These are phyloP conservation scores for Xiphophorus couchianus DNA, from an alignment of 2,113 vertebrate genomes.

Conservation along the genomic window DNA sequence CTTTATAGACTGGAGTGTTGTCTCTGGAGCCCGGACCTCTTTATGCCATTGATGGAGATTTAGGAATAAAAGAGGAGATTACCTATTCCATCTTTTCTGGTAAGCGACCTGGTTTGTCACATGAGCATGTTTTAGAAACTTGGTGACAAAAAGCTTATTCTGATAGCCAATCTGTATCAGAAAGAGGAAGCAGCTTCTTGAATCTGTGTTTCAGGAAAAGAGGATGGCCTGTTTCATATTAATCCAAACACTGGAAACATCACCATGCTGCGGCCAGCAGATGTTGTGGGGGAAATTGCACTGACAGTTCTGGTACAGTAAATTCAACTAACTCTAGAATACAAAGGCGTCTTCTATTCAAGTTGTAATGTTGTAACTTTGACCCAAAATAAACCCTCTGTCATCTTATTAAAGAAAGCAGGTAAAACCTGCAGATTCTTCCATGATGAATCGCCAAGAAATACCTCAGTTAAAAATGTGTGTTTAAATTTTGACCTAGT, in stretches of 20 bases:
- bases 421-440: too few relatives aligned
- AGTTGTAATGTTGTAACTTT: too few relatives aligned
- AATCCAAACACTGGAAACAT: constrained; percentile 75
- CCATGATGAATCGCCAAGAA: too few relatives aligned
- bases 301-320: constrained; percentile 84
- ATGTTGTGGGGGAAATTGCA: constrained; percentile 44
- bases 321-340: neutral
- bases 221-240: constrained; percentile 68
- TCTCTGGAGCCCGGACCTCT: constrained; percentile 80
- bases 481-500: too few relatives aligned
- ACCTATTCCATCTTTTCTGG: constrained; percentile 79
- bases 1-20: constrained; percentile 73
- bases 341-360: neutral
- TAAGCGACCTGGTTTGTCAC: constrained; percentile 37
- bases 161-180: too few relatives aligned
- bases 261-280: constrained; percentile 75
- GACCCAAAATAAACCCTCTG: too few relatives aligned
- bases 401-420: too few relatives aligned
- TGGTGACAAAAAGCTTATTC: too few relatives aligned
- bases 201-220: constrained; percentile 73
- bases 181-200: neutral
- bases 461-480: too few relatives aligned
- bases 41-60: constrained; percentile 85
- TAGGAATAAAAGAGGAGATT: constrained; percentile 72
- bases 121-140: neutral